These are phyloP conservation scores for Halcyon badia DNA, from an alignment of 2,797 vertebrate species.

Conservation along the genomic window DNA sequence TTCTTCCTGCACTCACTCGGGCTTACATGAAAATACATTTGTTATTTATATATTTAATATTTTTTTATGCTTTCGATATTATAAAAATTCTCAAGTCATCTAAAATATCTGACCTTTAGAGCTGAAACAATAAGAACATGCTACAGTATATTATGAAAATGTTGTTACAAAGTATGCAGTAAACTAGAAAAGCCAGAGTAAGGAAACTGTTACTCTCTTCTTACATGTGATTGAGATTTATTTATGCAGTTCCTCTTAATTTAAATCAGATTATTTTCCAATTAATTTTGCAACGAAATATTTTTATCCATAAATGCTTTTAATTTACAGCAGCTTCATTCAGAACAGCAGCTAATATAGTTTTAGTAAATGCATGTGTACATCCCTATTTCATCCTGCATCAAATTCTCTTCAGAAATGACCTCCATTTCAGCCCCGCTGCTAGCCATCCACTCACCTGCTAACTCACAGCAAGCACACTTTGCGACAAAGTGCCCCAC, in stretches of 20 bases:
- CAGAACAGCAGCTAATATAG: not conserved
- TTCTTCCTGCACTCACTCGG: not conserved
- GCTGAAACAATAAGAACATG: not conserved
- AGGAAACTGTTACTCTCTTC: not conserved
- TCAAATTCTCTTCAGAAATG: not conserved
- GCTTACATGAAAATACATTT: not conserved
- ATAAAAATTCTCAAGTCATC: not conserved
- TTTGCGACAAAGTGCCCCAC: not conserved
- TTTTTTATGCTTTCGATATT: not conserved
- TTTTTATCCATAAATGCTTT: not conserved
- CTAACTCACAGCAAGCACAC: not conserved
- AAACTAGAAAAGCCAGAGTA: not conserved
- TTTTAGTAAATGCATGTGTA: not conserved
- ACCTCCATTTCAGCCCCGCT: not conserved
- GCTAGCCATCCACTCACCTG: accelerated
- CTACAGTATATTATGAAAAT: not conserved
- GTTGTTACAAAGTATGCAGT: not conserved
- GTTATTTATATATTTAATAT: not conserved
- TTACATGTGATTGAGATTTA: not conserved
- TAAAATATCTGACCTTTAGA: not conserved
- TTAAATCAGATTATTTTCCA: not conserved
- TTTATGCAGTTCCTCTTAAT: not conserved
- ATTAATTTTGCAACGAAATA: not conserved
- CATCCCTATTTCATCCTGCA: not conserved
- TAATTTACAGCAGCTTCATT: not conserved